Evolutionary conservation across 2,113 vertebrate genomes (phyloP).

Genomic region (Danio rerio): GRCz12tu NC_133188.1:47920001-47920500

Average conservation of each 20-base stretch:
- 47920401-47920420: background rate
- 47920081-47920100: background rate
- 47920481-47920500: no score
- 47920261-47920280: conserved; percentile 98
- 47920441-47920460: no score
- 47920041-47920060: conserved; percentile 33
- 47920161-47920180: conserved; percentile 87
- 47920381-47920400: background rate
- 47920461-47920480: no score
- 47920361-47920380: background rate
- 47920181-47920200: conserved; percentile 91
- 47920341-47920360: background rate
- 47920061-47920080: background rate
- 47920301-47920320: background rate
- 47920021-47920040: conserved; percentile 65
- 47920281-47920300: conserved; percentile 87
- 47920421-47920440: no score
- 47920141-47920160: conserved; percentile 88
- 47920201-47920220: conserved; percentile 96
- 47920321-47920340: background rate
- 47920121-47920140: conserved; percentile 12
- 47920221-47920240: conserved; percentile 94
- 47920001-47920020: conserved; percentile 61
- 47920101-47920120: background rate
- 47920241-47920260: conserved; percentile 92